phyloP scores from a whole-genome alignment of 2,113 vertebrate species.

The Varanus komodoensis region DNA sequence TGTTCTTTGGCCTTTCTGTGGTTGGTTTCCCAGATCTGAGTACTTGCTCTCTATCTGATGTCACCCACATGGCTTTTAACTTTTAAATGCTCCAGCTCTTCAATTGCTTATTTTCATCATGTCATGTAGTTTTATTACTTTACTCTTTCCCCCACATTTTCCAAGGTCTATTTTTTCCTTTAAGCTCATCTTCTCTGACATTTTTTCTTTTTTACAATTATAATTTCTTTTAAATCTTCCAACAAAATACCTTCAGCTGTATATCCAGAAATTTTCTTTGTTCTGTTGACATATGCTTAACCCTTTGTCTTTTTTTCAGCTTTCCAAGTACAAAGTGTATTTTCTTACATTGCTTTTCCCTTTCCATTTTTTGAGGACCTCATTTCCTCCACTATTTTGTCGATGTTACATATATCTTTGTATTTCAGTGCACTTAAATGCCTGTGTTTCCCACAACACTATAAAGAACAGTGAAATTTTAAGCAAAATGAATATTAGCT shows the following conservation, averaged over 20 bases:
- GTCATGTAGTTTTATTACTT: not conserved
- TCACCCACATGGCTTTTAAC: not conserved
- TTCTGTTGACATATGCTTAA: conserved; percentile 15
- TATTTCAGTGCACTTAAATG: not conserved
- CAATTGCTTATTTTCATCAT: not conserved
- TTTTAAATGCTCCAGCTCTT: not conserved
- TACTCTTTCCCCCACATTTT: not conserved
- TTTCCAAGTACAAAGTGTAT: not conserved
- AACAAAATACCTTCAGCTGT: not conserved
- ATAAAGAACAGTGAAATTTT: not conserved
- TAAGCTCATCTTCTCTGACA: conserved; percentile 11
- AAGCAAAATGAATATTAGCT: not conserved
- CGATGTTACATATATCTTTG: not conserved
- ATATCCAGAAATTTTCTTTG: conserved; percentile 4
- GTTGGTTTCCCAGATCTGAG: not conserved
- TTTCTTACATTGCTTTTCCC: not conserved
- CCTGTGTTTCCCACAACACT: not conserved
- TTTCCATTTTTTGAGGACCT: not conserved
- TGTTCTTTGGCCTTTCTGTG: not conserved
- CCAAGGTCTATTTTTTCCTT: not conserved
- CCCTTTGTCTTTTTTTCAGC: not conserved
- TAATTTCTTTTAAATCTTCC: not conserved
- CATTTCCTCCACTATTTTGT: not conserved
- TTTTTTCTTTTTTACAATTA: conserved; percentile 13
- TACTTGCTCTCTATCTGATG: not conserved